These are phyloP conservation scores for Ametastegia equiseti DNA, from an alignment of 2,888 invertebrate genomes.

Conservation along the genomic window DNA sequence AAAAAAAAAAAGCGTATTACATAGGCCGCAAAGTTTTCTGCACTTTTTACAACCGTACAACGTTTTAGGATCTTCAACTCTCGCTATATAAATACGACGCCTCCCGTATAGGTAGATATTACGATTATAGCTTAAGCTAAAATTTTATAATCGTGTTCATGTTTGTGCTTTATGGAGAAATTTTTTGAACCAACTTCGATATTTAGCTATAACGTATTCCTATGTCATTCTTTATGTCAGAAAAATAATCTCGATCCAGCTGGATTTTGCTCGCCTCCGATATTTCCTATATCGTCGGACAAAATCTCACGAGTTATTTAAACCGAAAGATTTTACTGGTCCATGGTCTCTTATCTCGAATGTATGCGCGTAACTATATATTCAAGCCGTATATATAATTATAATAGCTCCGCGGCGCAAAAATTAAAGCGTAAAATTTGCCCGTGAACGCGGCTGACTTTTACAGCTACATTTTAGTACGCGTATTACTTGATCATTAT, in stretches of 20 bases:
- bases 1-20: constrained; percentile 61
- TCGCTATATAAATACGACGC: not conserved
- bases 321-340: constrained; percentile 28
- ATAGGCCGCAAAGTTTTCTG: constrained; percentile 47
- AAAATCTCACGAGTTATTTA: constrained; percentile 4
- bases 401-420: constrained; percentile 44
- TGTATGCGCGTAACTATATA: too few relatives aligned
- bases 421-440: constrained; percentile 38
- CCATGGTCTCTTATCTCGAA: constrained; percentile 27
- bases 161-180: too few relatives aligned
- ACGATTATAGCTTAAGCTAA: too few relatives aligned
- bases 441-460: constrained; percentile 40
- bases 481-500: constrained; percentile 47
- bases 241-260: too few relatives aligned
- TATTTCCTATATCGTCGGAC: not conserved
- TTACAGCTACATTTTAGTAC: constrained; percentile 54
- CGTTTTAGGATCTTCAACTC: not conserved
- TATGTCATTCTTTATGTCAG: too few relatives aligned
- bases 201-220: too few relatives aligned
- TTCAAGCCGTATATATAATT: constrained; percentile 37
- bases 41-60: constrained; percentile 23
- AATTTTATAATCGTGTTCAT: too few relatives aligned
- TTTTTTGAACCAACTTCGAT: too few relatives aligned
- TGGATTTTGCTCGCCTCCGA: too few relatives aligned
- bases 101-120: too few relatives aligned